Conservation (phyloP, 1,140 invertebrate species). For the Danaus melanippus region DNA sequence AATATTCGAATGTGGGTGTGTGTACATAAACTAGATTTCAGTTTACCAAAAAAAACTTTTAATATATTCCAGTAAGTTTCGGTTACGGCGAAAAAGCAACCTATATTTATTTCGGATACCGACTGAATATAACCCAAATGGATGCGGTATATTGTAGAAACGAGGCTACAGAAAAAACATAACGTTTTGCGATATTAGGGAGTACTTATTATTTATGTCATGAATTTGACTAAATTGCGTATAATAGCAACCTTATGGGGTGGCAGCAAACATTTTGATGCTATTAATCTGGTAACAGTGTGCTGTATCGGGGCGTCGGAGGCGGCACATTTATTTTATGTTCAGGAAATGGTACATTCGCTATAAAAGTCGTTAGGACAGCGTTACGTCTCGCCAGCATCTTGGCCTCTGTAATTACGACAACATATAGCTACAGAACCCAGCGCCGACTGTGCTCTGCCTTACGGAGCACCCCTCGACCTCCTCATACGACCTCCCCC, state of each 20-base stretch:
- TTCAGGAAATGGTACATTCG: conserved; percentile 69
- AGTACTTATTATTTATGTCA: conserved; percentile 37
- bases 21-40: no score
- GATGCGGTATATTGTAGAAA: no score
- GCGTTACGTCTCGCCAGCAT: conserved; percentile 66
- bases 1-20: no score
- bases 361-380: conserved; percentile 70
- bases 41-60: no score
- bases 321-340: conserved; percentile 71
- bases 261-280: conserved; percentile 62
- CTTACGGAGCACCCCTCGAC: conserved; percentile 21
- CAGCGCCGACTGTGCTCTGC: conserved; percentile 42
- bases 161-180: no score
- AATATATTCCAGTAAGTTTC: no score
- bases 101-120: no score
- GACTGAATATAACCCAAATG: no score
- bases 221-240: conserved; percentile 46
- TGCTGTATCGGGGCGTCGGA: conserved; percentile 55
- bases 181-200: no score
- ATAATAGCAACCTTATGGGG: conserved; percentile 47
- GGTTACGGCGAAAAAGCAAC: no score
- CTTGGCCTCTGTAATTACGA: conserved; percentile 63
- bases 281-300: conserved; percentile 60
- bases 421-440: conserved; percentile 51
- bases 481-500: conserved; percentile 22